These are phyloP conservation scores for Eospalax fontanierii DNA, from an alignment of 2,797 vertebrate species.

Conservation along the genomic window DNA sequence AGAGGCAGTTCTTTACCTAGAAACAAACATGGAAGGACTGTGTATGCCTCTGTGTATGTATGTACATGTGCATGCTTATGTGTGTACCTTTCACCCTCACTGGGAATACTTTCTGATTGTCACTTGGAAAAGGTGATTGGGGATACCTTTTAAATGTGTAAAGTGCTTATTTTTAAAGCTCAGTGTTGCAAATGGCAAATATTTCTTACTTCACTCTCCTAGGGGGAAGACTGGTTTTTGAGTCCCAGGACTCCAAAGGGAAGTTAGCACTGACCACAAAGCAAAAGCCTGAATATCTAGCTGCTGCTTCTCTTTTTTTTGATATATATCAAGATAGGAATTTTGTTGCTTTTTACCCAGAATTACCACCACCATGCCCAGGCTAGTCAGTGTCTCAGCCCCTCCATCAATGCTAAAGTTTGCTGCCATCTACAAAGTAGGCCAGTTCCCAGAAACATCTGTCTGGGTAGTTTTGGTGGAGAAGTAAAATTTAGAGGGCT, in stretches of 20 bases:
- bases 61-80: background rate
- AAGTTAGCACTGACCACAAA: conserved; percentile 34
- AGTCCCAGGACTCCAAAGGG: background rate
- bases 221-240: background rate
- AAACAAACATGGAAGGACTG: background rate
- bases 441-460: conserved; percentile 6
- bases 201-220: background rate
- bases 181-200: background rate
- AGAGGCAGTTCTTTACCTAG: background rate
- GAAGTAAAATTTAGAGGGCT: background rate
- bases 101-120: background rate
- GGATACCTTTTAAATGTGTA: background rate
- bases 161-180: conserved; percentile 47
- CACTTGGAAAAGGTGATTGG: background rate
- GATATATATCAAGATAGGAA: background rate
- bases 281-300: background rate
- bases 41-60: background rate
- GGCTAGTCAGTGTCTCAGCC: background rate
- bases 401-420: background rate
- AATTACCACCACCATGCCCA: background rate
- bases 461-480: background rate
- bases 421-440: background rate
- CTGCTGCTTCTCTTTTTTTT: background rate
- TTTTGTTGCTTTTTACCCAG: conserved; percentile 23
- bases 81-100: background rate